Evolutionary conservation across 2,888 invertebrate species (phyloP), one percentile per base, ranked within the genome.

Genomic region (Plagodis dolabraria): DNA sequence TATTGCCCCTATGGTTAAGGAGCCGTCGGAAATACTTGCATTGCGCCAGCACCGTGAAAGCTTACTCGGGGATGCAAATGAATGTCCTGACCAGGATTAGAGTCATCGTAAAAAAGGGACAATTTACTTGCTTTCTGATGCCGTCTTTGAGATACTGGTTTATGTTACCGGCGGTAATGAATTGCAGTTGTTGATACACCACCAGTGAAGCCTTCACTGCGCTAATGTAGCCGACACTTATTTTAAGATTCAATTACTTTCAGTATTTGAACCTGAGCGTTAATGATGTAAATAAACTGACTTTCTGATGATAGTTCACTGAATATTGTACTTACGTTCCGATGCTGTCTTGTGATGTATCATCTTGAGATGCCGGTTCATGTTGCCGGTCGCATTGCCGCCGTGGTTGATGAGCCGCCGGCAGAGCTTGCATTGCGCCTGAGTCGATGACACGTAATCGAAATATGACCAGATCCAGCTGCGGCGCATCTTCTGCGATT

Each of bases 401-500:
- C 92, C 92, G 67, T 92, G 92, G 44, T 84, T 81, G 63, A 92
- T 92, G 67, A 81, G 86, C 0, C 91, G 75, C n/a, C 76, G 74
- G 70, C 92, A 92, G 5, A 92, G 71, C 65, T 86, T 88, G 77
- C 92, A 92, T 64, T 86, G 85, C n/a, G 92, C 92, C 50, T 83
- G 77, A 0, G 86, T 86, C 10, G 63, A 45, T 0, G 89, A 80
- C 10, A 86, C 72, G 36, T 84, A 85, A 42, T 79, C 80, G 75
- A 92, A 92, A 70, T 91, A 91, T 11, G 84, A 80, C 92, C 92
- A 92, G 53, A 92, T 82, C 92, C 92, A 92, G 59, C 92, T 92
- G 45, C 91, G 86, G 2, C 85, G 84, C 0, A 76, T 69, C 47
- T 77, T 83, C 68, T 77, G 73, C 1, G 65, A 61, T 2, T 75